Evolutionary conservation across 2,113 vertebrate genomes (phyloP), one percentile per base, ranked within the genome.

Genomic region (Pantherophis guttatus): DNA sequence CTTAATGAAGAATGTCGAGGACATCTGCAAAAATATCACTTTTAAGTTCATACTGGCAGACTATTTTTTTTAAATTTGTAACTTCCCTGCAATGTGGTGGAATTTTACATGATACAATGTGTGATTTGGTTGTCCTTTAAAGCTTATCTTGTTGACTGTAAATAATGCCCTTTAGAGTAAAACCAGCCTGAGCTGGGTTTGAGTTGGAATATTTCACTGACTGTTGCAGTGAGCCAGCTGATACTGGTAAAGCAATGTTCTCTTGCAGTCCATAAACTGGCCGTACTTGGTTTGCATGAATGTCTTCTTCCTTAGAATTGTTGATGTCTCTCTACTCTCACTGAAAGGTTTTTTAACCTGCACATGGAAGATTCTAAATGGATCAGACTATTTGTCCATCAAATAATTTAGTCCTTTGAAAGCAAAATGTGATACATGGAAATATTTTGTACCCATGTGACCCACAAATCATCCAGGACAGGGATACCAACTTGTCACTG

Each of bases 111-210:
- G 87, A 53, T 9, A 59, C 85, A 59, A 2, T 21, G 26, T 57
- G 23, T 48, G 93, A 6, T 50, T 33, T 88, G 17, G 29, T 92
- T 92, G 65, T 96, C 91, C 90, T 95, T 39, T 91, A 81, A 89
- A 62, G 90, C 62, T 95, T 95, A 93, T 91, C 93, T 81, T 97
- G 91, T 97, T 98, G 97, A 96, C 96, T 89, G 93, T 98, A 97
- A 98, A 96, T 87, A 91, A 53, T 87, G 57, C 2, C 55, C 53
- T 94, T 91, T 12, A 70, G 90, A 90, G 96, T 87, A 75, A 85
- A 93, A 2, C 96, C 93, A 94, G 94, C 95, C 53, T 92, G 92
- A 93, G 54, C 95, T 91, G 88, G 95, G 5, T 75, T 92, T 94
- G 23, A 21, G 54, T 0, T 33, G 11, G 4, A 0, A 0, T 88